Evolutionary conservation across 23 tunicate species (phyloP), one percentile per base, ranked within the genome.

Genomic region (Corella eumyota): DNA sequence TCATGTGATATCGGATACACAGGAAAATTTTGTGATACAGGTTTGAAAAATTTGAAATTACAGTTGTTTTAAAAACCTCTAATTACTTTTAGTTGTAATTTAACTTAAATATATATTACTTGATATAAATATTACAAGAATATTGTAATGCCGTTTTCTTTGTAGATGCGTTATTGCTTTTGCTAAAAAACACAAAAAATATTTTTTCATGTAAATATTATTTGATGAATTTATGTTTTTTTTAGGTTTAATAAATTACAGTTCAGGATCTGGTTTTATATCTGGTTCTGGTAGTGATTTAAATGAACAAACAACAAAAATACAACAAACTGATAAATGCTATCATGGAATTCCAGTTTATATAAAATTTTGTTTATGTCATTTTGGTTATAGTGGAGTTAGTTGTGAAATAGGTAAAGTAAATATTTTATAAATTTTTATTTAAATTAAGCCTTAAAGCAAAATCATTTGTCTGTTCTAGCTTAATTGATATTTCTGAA

Each of bases 321-420:
- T 26, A 4, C 2, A 15, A 9, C 48, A 9, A 40, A 21, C 4
- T 31, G 65, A 35, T 45, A 60, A 33, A 33, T 70, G 76, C 36
- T 36, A 32, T 27, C 32, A 70, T 58, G 76, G 76, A 59, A 57
- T 70, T 26, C 76, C 66, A 2, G 45, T 58, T 20, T 46, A 26
- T 59, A 33, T 21, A 9, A 70, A 70, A 7, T 37, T 15, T 21
- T 57, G 76, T 59, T 20, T 57, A 7, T 70, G 76, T 30, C 27
- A 60, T 59, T 57, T 60, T 29, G 76, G 76, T 3, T 70, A 61
- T 24, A 59, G 53, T 7, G 76, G 76, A 0, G 32, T 26, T 6
- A 6, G 35, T 17, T 70, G 76, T 60, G 67, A 70, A 32, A 27
- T 20, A 57, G 37, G 76, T 57, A 58, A 15, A 25, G 6, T 4